phyloP scores from a whole-genome alignment of 2,888 invertebrate genomes.

The Colostygia pectinataria region DNA sequence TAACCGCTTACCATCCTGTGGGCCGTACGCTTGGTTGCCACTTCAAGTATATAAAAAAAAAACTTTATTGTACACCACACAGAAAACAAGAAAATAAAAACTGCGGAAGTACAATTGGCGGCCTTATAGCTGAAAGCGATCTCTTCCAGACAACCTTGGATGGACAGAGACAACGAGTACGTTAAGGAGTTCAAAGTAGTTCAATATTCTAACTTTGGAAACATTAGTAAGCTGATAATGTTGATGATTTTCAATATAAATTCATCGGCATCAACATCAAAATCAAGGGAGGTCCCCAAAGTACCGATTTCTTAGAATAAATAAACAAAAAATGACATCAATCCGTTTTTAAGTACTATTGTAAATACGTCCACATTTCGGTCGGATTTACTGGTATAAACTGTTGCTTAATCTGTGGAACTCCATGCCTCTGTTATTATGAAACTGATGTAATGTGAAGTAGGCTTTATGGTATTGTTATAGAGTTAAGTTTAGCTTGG shows the following conservation, averaged over 20 bases:
- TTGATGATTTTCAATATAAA: slow-evolving; percentile 9
- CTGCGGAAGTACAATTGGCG: too few relatives aligned
- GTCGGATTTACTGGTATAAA: slow-evolving; percentile 7
- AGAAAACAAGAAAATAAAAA: too few relatives aligned
- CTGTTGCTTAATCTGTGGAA: slow-evolving; percentile 4
- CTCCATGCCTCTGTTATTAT: not conserved
- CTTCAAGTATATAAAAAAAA: too few relatives aligned
- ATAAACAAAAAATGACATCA: slow-evolving; percentile 27
- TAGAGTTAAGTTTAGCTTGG: not conserved
- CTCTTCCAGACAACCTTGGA: too few relatives aligned
- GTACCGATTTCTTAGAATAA: slow-evolving; percentile 23
- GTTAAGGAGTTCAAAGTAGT: too few relatives aligned
- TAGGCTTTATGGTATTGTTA: not conserved
- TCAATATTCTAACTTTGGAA: too few relatives aligned
- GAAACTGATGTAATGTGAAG: not conserved
- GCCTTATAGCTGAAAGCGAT: too few relatives aligned
- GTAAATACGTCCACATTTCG: slow-evolving; percentile 29
- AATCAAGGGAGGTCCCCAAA: slow-evolving; percentile 15
- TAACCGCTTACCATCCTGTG: too few relatives aligned
- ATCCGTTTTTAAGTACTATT: slow-evolving; percentile 29
- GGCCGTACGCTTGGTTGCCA: too few relatives aligned
- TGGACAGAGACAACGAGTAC: too few relatives aligned
- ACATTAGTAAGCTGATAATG: too few relatives aligned
- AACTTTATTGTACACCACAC: too few relatives aligned
- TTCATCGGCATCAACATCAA: slow-evolving; percentile 12